Evolutionary conservation across 2,797 vertebrate genomes (phyloP), one percentile per base, ranked within the genome.

Genomic region (Cyprinodon diabolis): DNA sequence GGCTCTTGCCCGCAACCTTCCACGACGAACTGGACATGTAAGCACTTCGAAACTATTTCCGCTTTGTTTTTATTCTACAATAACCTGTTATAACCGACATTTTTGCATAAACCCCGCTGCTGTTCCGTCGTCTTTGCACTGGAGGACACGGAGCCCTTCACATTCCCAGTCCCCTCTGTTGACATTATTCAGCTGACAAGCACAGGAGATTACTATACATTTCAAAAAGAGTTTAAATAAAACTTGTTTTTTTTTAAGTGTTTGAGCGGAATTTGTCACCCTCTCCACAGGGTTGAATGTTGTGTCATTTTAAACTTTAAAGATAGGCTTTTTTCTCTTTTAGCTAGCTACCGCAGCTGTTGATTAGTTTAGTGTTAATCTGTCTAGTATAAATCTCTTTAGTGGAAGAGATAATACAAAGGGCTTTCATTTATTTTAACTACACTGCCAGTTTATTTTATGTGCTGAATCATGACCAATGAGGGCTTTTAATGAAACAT

Each of bases 1-100:
- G 79, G 94, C 94, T 35, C 91, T 98, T 55, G 95, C 90, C 86
- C 96, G 96, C 82, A 85, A 85, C 58, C 87, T 98, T 10, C 96
- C 96, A 21, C 92, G 96, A 52, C 95, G 96, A 79, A 95, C 96
- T 25, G 95, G 95, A 81, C 86, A 96, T 92, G 97, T 98, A 93
- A 97, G 97, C 67, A 68, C 8, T 0, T 35, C 0, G 47, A 1
- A 37, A 1, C 23, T 48, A 0, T 51, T 71, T 19, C 0, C 70
- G 21, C 58, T 35, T 1, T 1, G 0, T 1, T 62, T 54, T 58
- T 1, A 51, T 19, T 66, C 30, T 6, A 62, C 0, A 2, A 55
- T 1, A 0, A 43, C 2, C 0, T n/a, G 0, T 43, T 78, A 78
- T 48, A 1, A 1, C 4, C 0, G 0, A 3, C 3, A 67, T 47